Conservation (phyloP, 2,797 vertebrate genomes). For the Knipowitschia caucasica region DNA sequence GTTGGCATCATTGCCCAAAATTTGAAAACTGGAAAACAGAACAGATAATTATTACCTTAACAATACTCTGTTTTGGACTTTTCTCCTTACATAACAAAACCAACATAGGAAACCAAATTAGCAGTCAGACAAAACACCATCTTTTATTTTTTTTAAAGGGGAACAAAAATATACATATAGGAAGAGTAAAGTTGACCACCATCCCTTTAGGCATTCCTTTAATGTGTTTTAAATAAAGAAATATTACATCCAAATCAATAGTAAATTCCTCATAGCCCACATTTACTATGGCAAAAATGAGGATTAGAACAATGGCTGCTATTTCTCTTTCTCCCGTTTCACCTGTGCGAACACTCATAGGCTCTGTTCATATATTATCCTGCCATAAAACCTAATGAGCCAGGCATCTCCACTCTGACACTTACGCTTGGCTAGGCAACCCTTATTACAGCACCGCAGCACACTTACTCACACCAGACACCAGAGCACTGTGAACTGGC, state of each 20-base stretch:
- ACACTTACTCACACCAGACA: slow-evolving; percentile 27
- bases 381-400: slow-evolving; percentile 75
- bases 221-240: not conserved
- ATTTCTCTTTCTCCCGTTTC: slow-evolving; percentile 44
- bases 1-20: slow-evolving; percentile 63
- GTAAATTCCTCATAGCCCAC: not conserved
- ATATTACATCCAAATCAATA: not conserved
- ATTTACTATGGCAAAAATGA: slow-evolving; percentile 26
- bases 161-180: no score
- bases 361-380: slow-evolving; percentile 71
- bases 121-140: no score
- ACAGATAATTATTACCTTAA: no score
- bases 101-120: no score
- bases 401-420: slow-evolving; percentile 72
- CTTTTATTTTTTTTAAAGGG: no score
- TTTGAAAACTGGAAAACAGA: slow-evolving; percentile 15
- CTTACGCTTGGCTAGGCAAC: slow-evolving; percentile 67
- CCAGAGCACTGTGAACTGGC: slow-evolving; percentile 22
- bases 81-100: no score
- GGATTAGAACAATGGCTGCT: slow-evolving; percentile 62
- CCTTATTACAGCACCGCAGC: slow-evolving; percentile 60
- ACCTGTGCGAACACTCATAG: slow-evolving; percentile 55
- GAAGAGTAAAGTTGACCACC: no score
- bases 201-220: not conserved
- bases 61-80: no score